phyloP scores from a whole-genome alignment of 2,113 vertebrate species.

The Dicerorhinus sumatrensis region DNA sequence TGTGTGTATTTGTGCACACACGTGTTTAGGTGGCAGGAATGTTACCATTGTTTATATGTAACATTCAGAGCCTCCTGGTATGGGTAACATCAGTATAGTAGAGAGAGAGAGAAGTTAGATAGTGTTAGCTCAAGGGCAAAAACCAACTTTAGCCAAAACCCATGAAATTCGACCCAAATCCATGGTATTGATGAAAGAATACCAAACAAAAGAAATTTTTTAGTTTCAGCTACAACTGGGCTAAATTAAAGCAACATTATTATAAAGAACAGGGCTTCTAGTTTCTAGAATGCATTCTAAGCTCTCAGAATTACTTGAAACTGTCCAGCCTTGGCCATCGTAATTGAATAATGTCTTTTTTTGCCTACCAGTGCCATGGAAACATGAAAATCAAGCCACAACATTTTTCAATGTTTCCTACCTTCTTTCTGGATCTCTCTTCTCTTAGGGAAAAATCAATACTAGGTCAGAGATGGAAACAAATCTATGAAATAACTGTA shows the following conservation, averaged over 20 bases:
- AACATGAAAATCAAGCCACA: neutral
- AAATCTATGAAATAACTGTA: neutral
- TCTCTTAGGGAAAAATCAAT: neutral
- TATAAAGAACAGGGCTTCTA: neutral
- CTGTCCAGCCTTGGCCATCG: neutral
- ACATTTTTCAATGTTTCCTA: neutral
- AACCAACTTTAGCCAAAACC: neutral
- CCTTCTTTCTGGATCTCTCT: neutral
- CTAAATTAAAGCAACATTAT: neutral
- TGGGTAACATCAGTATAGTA: neutral
- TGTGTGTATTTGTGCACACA: neutral
- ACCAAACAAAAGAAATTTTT: neutral
- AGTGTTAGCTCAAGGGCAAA: neutral
- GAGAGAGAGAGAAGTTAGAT: neutral
- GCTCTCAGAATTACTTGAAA: neutral
- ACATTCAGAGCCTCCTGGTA: neutral
- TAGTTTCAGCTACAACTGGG: neutral
- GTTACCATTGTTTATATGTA: neutral
- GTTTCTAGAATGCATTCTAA: neutral
- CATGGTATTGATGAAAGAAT: neutral
- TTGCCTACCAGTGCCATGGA: neutral
- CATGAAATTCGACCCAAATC: neutral
- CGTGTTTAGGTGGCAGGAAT: neutral
- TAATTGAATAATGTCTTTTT: neutral
- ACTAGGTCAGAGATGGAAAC: neutral